phyloP scores from a whole-genome alignment of 1,140 invertebrate genomes.

The Bombus consobrinus region DNA sequence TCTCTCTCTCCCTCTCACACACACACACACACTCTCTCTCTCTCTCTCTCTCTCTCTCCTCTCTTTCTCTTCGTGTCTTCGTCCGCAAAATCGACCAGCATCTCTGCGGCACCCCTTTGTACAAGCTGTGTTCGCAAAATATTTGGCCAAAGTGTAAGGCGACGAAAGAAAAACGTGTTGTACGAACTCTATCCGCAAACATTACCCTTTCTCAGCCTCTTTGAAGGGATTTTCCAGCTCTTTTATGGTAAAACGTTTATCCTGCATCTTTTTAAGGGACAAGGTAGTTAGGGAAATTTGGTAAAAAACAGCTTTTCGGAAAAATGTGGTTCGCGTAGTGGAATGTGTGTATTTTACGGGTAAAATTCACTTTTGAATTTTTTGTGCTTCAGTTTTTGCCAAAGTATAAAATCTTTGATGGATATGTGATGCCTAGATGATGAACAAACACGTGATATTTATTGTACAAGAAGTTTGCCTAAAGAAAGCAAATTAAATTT shows the following conservation, averaged over 20 bases:
- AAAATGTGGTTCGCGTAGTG: too few relatives aligned
- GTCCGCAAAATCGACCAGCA: conserved; percentile 21
- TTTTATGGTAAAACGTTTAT: not conserved
- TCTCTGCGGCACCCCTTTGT: not conserved
- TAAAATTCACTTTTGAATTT: too few relatives aligned
- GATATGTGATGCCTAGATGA: too few relatives aligned
- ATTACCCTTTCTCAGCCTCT: not conserved
- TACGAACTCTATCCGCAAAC: not conserved
- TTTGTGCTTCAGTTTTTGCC: too few relatives aligned
- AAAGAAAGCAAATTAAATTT: too few relatives aligned
- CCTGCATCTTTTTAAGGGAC: not conserved
- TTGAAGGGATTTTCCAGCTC: not conserved
- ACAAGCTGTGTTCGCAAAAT: not conserved
- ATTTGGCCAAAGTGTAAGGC: conserved; percentile 9
- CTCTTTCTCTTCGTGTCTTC: conserved; percentile 17
- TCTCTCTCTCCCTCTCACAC: not conserved
- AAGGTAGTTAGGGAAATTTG: not conserved
- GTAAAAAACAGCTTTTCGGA: too few relatives aligned
- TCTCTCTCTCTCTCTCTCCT: not conserved
- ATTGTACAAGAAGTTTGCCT: too few relatives aligned
- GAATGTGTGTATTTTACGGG: too few relatives aligned
- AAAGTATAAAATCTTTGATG: too few relatives aligned
- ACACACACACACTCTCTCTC: too few relatives aligned
- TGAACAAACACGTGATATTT: too few relatives aligned
- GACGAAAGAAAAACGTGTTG: conserved; percentile 14